Percentiles rank a stretch among this genome's conserved stretches.
Conservation (phyloP, 1,140 invertebrate genomes). For the Atopsyche davidsoni region DNA sequence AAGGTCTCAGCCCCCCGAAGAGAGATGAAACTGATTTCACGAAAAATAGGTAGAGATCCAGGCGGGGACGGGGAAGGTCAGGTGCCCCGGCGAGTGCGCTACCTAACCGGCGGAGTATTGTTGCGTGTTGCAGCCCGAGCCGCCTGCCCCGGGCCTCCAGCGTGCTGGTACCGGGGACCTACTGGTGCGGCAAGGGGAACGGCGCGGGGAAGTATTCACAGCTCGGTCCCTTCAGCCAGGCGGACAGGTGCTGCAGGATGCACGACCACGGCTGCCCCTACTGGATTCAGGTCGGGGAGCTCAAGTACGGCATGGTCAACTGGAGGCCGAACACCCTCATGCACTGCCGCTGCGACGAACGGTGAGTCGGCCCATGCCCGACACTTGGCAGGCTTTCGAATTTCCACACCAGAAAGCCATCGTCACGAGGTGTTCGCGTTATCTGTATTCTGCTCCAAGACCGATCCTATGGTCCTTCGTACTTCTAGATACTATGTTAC, state of each 20-base stretch:
- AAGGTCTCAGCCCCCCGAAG: too few species aligned
- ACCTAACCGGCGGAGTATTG: slow-evolving; percentile 29
- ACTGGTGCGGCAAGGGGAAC: slow-evolving; percentile 82
- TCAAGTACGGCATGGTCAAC: slow-evolving; percentile 76
- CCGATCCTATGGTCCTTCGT: too few species aligned
- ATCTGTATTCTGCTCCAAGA: too few species aligned
- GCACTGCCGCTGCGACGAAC: slow-evolving; percentile 83
- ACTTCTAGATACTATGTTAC: too few species aligned
- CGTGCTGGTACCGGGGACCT: slow-evolving; percentile 71
- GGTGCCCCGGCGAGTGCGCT: too few species aligned
- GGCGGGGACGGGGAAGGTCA: too few species aligned
- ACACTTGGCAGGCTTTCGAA: too few species aligned
- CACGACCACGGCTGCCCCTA: slow-evolving; percentile 78
- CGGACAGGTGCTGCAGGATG: slow-evolving; percentile 76
- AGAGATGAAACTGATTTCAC: too few species aligned
- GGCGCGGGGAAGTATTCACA: slow-evolving; percentile 67
- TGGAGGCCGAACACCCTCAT: slow-evolving; percentile 78
- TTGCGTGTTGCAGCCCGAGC: slow-evolving; percentile 33
- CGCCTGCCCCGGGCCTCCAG: slow-evolving; percentile 53
- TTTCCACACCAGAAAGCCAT: too few species aligned
- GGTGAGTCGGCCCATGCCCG: too few species aligned
- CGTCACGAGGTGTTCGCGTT: too few species aligned
- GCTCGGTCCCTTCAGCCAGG: slow-evolving; percentile 67
- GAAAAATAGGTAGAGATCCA: too few species aligned
- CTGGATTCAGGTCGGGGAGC: slow-evolving; percentile 69